Base-by-base conservation (phyloP, 2,113 vertebrate genomes). In the Climacteris rufus region DNA sequence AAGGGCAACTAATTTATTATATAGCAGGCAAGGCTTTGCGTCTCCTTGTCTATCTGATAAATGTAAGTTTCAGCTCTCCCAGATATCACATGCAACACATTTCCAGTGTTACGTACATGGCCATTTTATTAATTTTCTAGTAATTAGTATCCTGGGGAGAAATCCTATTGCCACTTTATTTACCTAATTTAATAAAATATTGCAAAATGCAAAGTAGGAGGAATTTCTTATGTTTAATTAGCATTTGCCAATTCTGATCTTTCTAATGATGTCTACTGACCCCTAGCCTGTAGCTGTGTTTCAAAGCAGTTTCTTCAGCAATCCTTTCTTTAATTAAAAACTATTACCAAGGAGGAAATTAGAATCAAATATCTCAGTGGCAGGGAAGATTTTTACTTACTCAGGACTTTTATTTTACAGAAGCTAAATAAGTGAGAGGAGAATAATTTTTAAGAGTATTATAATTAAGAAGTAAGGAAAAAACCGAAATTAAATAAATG, bases 161-260 rank as follows among this genome's bases (percentile, higher is more conserved):
- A 97, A 96, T 81, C 21, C 37, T 82, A 95, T 94, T 96, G 94
- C 86, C 76, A 60, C 21, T 96, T 45, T 87, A 96, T 52, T 92
- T 97, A 81, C 94, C 95, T 95, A 96, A 97, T 95, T 76, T 89
- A 93, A 95, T 97, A 94, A 96, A 97, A 87, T 84, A 94, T 30
- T 61, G 44, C 69, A 96, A 90, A 93, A 74, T 18, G 68, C 27
- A 37, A 94, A 96, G 82, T 65, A 72, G 60, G 52, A 91, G 68
- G 80, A 96, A 97, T 96, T 97, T 87, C 54, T 77, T 37, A 45
- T 85, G 47, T 94, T 97, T 94, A 94, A 95, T 96, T 97, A 94
- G 78, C 63, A 87, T 80, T 87, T 91, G 64, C 60, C 44, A 93
- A 89, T 92, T 95, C 72, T 61, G 35, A 93, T 95, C 79, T 92